Evolutionary conservation across 2,888 invertebrate species (phyloP), one percentile per base, ranked within the genome.

Genomic region (Eupsilia transversa): DNA sequence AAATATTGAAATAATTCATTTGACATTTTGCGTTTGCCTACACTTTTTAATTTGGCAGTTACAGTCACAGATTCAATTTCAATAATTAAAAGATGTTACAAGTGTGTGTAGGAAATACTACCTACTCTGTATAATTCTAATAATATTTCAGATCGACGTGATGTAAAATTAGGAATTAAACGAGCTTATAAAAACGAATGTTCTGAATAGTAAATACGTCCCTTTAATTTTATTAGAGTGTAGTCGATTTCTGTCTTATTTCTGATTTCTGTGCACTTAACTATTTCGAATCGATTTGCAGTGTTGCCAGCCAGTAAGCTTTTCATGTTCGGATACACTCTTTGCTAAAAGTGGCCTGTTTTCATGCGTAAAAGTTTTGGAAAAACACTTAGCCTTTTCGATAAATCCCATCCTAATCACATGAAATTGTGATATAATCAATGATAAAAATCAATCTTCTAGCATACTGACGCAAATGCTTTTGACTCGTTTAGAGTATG

Each of bases 261-360:
- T n/a, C n/a, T n/a, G n/a, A n/a, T n/a, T n/a, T n/a, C n/a, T n/a
- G n/a, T n/a, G n/a, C n/a, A n/a, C n/a, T n/a, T n/a, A n/a, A n/a
- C n/a, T n/a, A n/a, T n/a, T n/a, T n/a, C n/a, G n/a, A 27, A 1
- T 35, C 14, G 27, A 17, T 43, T 23, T 71, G 52, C 0, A 4
- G 56, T 56, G 49, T 35, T 78, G 41, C 75, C 35, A 60, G 41
- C 75, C 35, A 60, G 57, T 9, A 35, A 10, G 4, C 20, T n/a
- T 70, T 77, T 49, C 12, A 41, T 46, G 56, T 57, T 74, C 67
- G 68, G 77, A 74, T 74, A 77, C 27, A 43, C 52, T 43, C 4
- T 17, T 46, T 59, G 1, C 5, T 14, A 23, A n/a, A 43, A 43
- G 20, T 14, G 12, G 17, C 3, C 10, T 30, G 7, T 27, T 43